A percentile compares a stretch with the other conserved stretches of the same genome.
Evolutionary conservation across 2,797 vertebrate species (phyloP).

Genomic region (Scolopax bukidnonensis): DNA sequence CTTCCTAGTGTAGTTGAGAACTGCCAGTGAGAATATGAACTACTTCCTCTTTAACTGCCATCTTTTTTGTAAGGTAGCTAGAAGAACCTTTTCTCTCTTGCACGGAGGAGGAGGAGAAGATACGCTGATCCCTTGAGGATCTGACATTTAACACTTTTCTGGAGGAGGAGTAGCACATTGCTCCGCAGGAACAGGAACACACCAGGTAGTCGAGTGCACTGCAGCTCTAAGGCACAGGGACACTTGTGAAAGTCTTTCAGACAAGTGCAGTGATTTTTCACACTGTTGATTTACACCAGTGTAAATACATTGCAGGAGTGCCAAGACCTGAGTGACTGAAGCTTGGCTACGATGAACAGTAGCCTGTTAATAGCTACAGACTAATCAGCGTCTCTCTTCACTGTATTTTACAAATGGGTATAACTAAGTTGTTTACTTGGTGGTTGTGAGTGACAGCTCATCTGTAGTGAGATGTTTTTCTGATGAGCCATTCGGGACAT

Average conservation of each 20-base stretch:
- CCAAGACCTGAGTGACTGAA: constrained; percentile 20
- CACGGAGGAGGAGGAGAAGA: accelerated
- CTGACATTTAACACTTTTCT: neutral
- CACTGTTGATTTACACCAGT: neutral
- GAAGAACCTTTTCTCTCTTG: neutral
- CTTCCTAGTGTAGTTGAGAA: neutral
- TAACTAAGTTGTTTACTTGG: neutral
- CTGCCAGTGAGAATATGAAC: neutral
- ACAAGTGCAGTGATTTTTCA: neutral
- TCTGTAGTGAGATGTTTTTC: neutral
- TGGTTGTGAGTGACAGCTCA: neutral
- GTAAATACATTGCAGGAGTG: neutral
- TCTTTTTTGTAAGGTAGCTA: neutral
- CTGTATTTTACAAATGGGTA: neutral
- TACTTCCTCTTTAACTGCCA: neutral
- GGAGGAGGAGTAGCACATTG: neutral
- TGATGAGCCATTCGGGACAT: neutral
- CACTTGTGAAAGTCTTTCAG: neutral
- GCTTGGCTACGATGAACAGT: neutral
- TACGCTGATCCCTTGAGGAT: neutral
- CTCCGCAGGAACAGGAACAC: neutral
- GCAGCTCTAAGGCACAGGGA: neutral
- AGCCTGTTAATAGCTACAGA: constrained; percentile 1
- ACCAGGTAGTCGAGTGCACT: neutral
- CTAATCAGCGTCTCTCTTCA: neutral